Evolutionary conservation across 1,140 invertebrate genomes (phyloP).

Genomic region (Zaprionus gabonicus): DNA sequence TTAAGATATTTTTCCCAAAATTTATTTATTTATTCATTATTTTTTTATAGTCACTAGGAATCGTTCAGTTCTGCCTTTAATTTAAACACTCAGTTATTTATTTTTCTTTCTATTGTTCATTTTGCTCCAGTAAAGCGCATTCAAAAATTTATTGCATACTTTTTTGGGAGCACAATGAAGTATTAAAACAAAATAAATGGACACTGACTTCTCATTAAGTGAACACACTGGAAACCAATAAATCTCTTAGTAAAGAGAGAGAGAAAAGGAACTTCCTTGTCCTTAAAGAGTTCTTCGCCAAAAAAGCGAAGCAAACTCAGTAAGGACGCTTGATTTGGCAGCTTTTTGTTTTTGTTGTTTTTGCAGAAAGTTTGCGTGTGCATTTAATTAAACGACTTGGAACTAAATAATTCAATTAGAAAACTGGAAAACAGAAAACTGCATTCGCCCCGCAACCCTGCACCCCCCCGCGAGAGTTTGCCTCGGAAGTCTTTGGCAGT

Average conservation of each 20-base stretch:
- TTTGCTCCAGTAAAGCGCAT: no score
- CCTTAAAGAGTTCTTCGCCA: background rate
- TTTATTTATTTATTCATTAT: no score
- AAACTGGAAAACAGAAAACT: slow-evolving; percentile 51
- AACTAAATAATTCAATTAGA: slow-evolving; percentile 78
- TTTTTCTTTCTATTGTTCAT: no score
- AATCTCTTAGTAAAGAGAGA: background rate
- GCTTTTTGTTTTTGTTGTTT: slow-evolving; percentile 24
- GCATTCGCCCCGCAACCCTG: slow-evolving; percentile 17
- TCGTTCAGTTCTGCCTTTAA: no score
- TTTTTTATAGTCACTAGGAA: no score
- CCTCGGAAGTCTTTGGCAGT: slow-evolving; percentile 18
- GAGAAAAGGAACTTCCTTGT: background rate
- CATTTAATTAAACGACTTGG: slow-evolving; percentile 56
- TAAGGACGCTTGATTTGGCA: slow-evolving; percentile 53
- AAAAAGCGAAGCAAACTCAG: background rate
- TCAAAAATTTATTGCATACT: background rate
- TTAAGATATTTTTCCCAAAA: no score
- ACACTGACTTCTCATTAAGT: no score
- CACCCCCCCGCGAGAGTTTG: background rate
- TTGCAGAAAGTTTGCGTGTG: slow-evolving; percentile 42
- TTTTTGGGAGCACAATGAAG: background rate
- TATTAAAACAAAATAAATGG: background rate
- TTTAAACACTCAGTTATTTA: no score
- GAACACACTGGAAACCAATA: no score